These are phyloP conservation scores for Xanthia togata DNA, from an alignment of 2,888 invertebrate species.

Conservation along the genomic window DNA sequence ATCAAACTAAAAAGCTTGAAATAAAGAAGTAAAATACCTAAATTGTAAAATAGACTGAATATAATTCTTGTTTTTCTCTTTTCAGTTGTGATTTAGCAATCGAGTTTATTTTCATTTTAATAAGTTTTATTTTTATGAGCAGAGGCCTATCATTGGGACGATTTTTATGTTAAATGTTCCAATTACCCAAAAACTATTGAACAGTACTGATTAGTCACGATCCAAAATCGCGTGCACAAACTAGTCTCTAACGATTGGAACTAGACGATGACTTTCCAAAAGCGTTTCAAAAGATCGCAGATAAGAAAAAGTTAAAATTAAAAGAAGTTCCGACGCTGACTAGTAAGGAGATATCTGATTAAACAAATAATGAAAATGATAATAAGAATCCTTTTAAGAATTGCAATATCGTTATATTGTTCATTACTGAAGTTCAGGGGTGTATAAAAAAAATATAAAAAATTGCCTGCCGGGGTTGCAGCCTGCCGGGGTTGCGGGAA, in stretches of 20 bases:
- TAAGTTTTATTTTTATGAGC: too few species aligned
- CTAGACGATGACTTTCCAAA: slow-evolving; percentile 58
- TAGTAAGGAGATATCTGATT: slow-evolving; percentile 53
- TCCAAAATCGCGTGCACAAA: slow-evolving; percentile 24
- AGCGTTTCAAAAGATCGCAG: slow-evolving; percentile 42
- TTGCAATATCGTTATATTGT: too few species aligned
- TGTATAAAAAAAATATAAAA: neutral
- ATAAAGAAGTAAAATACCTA: too few species aligned
- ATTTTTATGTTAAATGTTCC: neutral
- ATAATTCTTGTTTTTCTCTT: too few species aligned
- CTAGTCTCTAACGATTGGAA: slow-evolving; percentile 4
- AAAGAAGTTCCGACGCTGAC: slow-evolving; percentile 42
- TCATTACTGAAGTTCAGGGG: slow-evolving; percentile 18
- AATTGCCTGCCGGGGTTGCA: too few species aligned
- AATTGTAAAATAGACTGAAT: too few species aligned
- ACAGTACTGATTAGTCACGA: slow-evolving; percentile 7
- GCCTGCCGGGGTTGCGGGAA: too few species aligned
- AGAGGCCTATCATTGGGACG: too few species aligned
- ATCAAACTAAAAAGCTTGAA: too few species aligned
- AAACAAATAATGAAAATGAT: slow-evolving; percentile 4
- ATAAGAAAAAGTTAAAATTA: slow-evolving; percentile 43
- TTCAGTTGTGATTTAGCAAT: too few species aligned
- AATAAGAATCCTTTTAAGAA: neutral
- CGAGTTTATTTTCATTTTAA: too few species aligned
- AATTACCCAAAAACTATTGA: too few species aligned